phyloP scores from a whole-genome alignment of 2,113 vertebrate genomes.

The Otolemur garnettii region DNA sequence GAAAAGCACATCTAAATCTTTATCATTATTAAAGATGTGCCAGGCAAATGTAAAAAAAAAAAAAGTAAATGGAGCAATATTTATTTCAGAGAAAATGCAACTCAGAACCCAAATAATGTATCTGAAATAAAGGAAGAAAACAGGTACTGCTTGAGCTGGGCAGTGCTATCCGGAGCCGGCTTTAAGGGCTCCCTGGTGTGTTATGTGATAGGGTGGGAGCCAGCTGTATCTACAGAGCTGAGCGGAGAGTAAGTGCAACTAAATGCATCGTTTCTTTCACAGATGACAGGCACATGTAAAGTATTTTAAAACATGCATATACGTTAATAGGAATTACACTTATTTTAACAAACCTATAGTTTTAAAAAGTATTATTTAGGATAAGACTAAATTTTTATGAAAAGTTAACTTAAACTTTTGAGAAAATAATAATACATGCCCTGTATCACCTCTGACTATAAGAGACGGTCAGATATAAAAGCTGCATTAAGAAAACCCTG shows the following conservation, averaged over 20 bases:
- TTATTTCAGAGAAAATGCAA: conserved; percentile 30
- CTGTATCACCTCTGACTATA: background rate
- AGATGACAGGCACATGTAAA: background rate
- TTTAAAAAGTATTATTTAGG: conserved; percentile 14
- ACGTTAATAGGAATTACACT: conserved; percentile 3
- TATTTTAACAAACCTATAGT: background rate
- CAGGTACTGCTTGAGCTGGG: background rate
- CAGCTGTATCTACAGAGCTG: background rate
- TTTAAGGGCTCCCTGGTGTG: background rate
- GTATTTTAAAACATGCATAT: conserved; percentile 16
- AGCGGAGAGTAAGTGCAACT: background rate
- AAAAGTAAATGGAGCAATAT: background rate
- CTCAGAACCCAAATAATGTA: background rate
- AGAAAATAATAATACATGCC: background rate
- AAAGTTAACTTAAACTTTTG: background rate
- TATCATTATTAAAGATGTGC: background rate
- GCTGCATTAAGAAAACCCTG: background rate
- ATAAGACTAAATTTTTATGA: background rate
- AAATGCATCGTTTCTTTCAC: background rate
- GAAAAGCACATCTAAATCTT: background rate
- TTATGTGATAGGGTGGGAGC: background rate
- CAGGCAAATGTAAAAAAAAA: background rate
- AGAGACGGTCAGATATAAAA: background rate
- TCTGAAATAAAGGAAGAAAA: background rate
- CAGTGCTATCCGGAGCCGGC: background rate